Base-by-base conservation (phyloP, 1,140 invertebrate genomes). In the Drosophila malerkotliana region DNA sequence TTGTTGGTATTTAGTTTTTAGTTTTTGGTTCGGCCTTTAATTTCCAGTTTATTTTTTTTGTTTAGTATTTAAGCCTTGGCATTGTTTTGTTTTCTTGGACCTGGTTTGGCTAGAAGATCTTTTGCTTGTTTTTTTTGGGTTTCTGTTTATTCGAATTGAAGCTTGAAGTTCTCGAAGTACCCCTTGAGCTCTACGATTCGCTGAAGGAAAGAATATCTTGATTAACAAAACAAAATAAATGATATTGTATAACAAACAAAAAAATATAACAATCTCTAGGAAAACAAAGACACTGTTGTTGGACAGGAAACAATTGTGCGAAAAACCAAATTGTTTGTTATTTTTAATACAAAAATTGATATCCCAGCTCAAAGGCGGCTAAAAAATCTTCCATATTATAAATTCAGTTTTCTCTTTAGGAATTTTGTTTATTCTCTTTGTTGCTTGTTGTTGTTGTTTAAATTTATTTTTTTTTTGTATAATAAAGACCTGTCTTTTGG, bases 401-500 rank as follows among this genome's bases (percentile, higher is more conserved):
- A 56, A 69, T 69, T 41, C 51, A 37, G 63, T 69, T 68, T 56
- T 32, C n/a, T 64, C 8, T 67, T 53, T 53, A 41, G 56, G 28
- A 39, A 44, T 56, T 62, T 74, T 34, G 12, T 48, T 61, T 61
- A 5, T 12, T 4, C 49, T 64, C 26, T 6, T 24, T n/a, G 14
- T 44, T 56, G 32, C 21, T 49, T 71, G 26, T 61, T 60, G 34
- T 37, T 18, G 18, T 18, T 18, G 18, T 18, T 18, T 37, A 37
- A 37, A 37, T 62, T 59, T 24, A 51, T 45, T 41, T 12, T 45
- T 45, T 26, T 37, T 77, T 72, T 87, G 78, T 85, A 85, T 85
- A 85, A 87, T 85, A 81, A 88, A 88, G 82, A 87, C 83, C 83
- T 88, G 75, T 78, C 82, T 58, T 44, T 77, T 62, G 24, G 66